Evolutionary conservation across 2,797 vertebrate genomes (phyloP).

Genomic region (Coendou prehensilis): DNA sequence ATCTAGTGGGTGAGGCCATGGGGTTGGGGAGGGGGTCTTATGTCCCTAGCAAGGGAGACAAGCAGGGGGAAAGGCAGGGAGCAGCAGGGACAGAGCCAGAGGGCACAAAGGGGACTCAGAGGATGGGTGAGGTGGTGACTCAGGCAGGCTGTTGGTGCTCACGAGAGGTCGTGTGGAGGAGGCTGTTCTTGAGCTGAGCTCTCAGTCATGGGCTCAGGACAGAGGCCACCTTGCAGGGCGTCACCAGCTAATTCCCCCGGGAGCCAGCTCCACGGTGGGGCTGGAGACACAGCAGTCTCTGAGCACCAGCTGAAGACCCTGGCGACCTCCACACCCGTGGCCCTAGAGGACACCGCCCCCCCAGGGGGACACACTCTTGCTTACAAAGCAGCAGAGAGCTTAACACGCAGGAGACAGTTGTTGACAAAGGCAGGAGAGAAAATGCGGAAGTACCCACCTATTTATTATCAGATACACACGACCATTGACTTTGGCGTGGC

Average conservation of each 20-base stretch:
- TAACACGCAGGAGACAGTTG: slow-evolving; percentile 21
- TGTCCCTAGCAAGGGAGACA: slow-evolving; percentile 16
- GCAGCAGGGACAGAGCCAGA: not conserved
- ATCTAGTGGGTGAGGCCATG: not conserved
- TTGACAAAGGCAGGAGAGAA: slow-evolving; percentile 72
- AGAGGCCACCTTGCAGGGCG: not conserved
- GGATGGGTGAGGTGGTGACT: not conserved
- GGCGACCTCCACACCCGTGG: not conserved
- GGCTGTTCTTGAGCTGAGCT: slow-evolving; percentile 78
- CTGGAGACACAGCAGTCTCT: slow-evolving; percentile 45
- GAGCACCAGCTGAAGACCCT: slow-evolving; percentile 80
- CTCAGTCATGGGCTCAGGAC: not conserved
- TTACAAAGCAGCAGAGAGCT: slow-evolving; percentile 77
- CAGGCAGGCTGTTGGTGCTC: slow-evolving; percentile 21
- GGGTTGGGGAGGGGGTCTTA: not conserved
- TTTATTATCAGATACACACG: slow-evolving; percentile 99
- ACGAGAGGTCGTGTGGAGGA: slow-evolving; percentile 43
- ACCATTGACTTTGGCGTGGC: slow-evolving; percentile 98
- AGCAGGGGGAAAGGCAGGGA: not conserved
- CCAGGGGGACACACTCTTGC: slow-evolving; percentile 51
- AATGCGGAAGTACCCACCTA: slow-evolving; percentile 96
- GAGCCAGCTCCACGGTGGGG: slow-evolving; percentile 52
- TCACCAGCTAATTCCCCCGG: slow-evolving; percentile 74
- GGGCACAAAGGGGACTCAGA: not conserved
- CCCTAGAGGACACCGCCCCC: slow-evolving; percentile 58